Conservation (phyloP, 2,113 vertebrate species). For the Meleagris gallopavo region DNA sequence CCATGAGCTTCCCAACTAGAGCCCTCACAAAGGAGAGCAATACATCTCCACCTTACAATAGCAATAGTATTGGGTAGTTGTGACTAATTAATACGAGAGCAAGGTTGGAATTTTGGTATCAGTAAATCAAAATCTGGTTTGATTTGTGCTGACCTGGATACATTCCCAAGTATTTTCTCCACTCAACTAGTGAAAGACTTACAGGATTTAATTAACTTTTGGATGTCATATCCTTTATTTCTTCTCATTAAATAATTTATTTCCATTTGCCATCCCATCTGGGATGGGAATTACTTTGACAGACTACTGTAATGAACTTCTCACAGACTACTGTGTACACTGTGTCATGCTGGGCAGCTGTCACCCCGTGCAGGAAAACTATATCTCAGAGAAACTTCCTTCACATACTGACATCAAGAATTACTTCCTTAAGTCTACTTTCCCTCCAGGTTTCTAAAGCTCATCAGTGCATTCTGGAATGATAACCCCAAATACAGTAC, state of each 20-base stretch:
- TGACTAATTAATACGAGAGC: not conserved
- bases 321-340: not conserved
- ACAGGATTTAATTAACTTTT: not conserved
- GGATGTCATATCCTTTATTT: not conserved
- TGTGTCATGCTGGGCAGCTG: not conserved
- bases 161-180: not conserved
- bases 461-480: not conserved
- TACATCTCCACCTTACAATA: fast-evolving
- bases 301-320: not conserved
- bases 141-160: not conserved
- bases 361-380: not conserved
- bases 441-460: not conserved
- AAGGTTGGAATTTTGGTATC: not conserved
- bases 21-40: not conserved
- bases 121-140: not conserved
- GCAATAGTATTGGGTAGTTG: not conserved
- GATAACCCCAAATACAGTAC: not conserved
- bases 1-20: not conserved
- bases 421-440: not conserved
- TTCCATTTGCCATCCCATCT: not conserved
- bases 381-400: not conserved
- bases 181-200: not conserved
- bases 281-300: not conserved
- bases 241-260: not conserved
- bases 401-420: not conserved